These are phyloP conservation scores for Drosophila tristis DNA, from an alignment of 1,140 invertebrate genomes.

Conservation along the genomic window DNA sequence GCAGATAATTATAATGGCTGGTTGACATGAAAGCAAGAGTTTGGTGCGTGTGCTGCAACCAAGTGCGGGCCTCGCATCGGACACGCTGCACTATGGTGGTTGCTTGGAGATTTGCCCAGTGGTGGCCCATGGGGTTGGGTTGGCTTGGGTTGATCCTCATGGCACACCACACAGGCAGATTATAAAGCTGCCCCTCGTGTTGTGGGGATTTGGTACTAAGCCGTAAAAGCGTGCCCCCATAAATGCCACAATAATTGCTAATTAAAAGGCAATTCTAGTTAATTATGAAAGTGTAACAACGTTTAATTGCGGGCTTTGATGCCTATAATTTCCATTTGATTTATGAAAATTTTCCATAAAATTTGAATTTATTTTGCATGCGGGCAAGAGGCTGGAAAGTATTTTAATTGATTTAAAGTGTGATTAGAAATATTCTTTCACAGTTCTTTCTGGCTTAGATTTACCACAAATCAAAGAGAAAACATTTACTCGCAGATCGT, in stretches of 20 bases:
- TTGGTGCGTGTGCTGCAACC: conserved; percentile 20
- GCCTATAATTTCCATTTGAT: conserved; percentile 32
- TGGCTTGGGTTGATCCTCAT: neutral
- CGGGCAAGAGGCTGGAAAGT: neutral
- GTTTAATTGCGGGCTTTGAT: conserved; percentile 21
- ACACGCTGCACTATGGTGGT: neutral
- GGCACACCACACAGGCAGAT: neutral
- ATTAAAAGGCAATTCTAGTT: conserved; percentile 44
- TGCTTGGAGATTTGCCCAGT: conserved; percentile 24
- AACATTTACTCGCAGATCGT: too few species aligned
- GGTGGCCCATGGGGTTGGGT: conserved; percentile 15
- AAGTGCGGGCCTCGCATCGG: conserved; percentile 7
- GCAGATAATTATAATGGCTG: conserved; percentile 71
- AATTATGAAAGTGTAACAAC: conserved; percentile 25
- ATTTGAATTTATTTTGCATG: conserved; percentile 15
- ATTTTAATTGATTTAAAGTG: neutral
- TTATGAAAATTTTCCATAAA: conserved; percentile 18
- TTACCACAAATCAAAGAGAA: too few species aligned
- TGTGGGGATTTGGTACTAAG: conserved; percentile 4
- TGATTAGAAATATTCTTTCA: conserved; percentile 4
- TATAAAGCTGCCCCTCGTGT: conserved; percentile 14
- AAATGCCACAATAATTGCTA: conserved; percentile 33
- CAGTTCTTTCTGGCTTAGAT: conserved; percentile 1
- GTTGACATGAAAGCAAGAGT: conserved; percentile 67
- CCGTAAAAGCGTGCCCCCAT: conserved; percentile 44